Conservation (phyloP, 2,888 invertebrate genomes). For the Anoplius nigerrimus region DNA sequence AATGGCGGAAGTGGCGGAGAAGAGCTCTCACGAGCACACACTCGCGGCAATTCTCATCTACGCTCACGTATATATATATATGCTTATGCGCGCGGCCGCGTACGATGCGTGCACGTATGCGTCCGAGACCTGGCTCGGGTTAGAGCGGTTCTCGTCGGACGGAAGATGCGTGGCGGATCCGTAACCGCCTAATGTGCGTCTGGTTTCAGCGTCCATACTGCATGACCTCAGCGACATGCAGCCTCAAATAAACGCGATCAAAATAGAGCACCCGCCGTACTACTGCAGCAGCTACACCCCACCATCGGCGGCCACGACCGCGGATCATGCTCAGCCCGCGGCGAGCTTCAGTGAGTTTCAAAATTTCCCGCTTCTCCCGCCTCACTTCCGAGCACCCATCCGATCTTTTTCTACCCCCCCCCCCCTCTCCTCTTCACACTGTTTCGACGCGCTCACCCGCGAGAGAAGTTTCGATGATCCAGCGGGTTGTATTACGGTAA, state of each 20-base stretch:
- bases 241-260: slow-evolving; percentile 85
- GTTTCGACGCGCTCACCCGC: too few species aligned
- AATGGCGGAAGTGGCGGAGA: too few species aligned
- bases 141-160: slow-evolving; percentile 12
- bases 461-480: too few species aligned
- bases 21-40: too few species aligned
- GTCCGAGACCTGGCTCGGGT: too few species aligned
- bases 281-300: slow-evolving; percentile 89
- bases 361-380: slow-evolving; percentile 50
- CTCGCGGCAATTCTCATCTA: too few species aligned
- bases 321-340: slow-evolving; percentile 74
- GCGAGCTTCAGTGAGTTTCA: slow-evolving; percentile 74
- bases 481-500: too few species aligned
- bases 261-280: slow-evolving; percentile 88
- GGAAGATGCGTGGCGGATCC: slow-evolving; percentile 43
- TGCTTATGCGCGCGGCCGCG: too few species aligned
- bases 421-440: too few species aligned
- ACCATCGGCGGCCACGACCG: slow-evolving; percentile 79
- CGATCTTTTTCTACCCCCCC: too few species aligned
- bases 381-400: not conserved
- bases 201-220: slow-evolving; percentile 92
- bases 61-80: too few species aligned
- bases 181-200: slow-evolving; percentile 64
- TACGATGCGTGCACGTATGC: too few species aligned
- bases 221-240: slow-evolving; percentile 89